Percentiles rank a stretch among this genome's conserved stretches.
These are phyloP conservation scores for Chelidonichthys spinosus DNA, from an alignment of 2,797 vertebrate genomes.

Conservation along the genomic window DNA sequence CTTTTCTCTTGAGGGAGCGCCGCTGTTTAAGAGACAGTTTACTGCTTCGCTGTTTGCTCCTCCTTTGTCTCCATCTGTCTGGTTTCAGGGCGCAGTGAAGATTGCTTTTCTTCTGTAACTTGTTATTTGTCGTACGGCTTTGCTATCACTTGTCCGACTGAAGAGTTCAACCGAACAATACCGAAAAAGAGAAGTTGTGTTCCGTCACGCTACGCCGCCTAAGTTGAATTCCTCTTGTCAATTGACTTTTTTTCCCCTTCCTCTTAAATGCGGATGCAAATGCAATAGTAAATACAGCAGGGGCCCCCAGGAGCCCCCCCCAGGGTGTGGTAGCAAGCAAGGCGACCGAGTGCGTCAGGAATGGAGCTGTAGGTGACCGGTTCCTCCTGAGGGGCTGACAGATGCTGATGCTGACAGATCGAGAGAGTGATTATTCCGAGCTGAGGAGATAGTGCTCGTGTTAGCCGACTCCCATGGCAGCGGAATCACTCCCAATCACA, in stretches of 20 bases:
- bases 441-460: slow-evolving; percentile 76
- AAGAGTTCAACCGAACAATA: slow-evolving; percentile 36
- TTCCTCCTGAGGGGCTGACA: slow-evolving; percentile 60
- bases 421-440: slow-evolving; percentile 81
- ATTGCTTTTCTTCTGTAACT: slow-evolving; percentile 60
- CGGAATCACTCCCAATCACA: slow-evolving; percentile 77
- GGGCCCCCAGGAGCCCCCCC: slow-evolving; percentile 22
- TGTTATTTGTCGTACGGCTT: slow-evolving; percentile 53
- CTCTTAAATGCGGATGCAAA: slow-evolving; percentile 24
- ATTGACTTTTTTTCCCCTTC: slow-evolving; percentile 17
- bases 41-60: slow-evolving; percentile 44
- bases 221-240: slow-evolving; percentile 54
- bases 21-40: slow-evolving; percentile 53
- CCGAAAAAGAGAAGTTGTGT: slow-evolving; percentile 51
- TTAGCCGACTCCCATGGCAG: slow-evolving; percentile 71
- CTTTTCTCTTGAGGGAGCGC: slow-evolving; percentile 16
- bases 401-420: slow-evolving; percentile 78
- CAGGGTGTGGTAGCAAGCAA: slow-evolving; percentile 36
- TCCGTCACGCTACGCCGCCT: slow-evolving; percentile 45
- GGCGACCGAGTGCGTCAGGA: slow-evolving; percentile 58
- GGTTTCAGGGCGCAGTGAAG: slow-evolving; percentile 43
- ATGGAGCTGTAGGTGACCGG: slow-evolving; percentile 62
- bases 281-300: slow-evolving; percentile 65
- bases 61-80: slow-evolving; percentile 47
- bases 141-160: slow-evolving; percentile 68